A percentile compares a stretch with the other conserved stretches of the same genome.
phyloP scores from a whole-genome alignment of 1,140 invertebrate species.

The Reticulitermes speratus region DNA sequence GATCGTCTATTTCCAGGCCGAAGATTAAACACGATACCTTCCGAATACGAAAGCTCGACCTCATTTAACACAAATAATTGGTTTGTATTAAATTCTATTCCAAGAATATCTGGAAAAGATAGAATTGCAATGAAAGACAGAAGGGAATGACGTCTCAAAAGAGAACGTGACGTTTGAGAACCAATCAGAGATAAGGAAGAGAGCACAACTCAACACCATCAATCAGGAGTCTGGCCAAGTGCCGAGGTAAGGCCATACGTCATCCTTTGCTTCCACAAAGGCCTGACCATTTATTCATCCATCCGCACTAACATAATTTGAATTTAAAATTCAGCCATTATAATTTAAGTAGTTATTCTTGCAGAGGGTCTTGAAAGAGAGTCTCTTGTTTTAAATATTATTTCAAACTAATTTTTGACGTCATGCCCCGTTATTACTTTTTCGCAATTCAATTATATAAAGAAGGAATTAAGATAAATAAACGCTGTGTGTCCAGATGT shows the following conservation, averaged over 20 bases:
- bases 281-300: neutral
- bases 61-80: no score
- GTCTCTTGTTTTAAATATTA: neutral
- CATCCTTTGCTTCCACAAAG: neutral
- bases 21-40: no score
- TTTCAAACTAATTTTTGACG: neutral
- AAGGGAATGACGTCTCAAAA: neutral
- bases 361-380: neutral
- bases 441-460: neutral
- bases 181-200: neutral
- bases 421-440: neutral
- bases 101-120: no score
- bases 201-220: neutral
- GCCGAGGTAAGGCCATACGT: neutral
- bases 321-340: neutral
- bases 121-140: no score
- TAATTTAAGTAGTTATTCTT: neutral
- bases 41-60: no score
- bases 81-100: no score
- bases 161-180: neutral
- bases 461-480: neutral
- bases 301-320: neutral
- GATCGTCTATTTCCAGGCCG: no score
- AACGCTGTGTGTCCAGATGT: no score
- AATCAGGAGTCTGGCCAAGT: neutral